phyloP scores from a whole-genome alignment of 2,888 invertebrate species.

The Pandemis cinnamomeana region DNA sequence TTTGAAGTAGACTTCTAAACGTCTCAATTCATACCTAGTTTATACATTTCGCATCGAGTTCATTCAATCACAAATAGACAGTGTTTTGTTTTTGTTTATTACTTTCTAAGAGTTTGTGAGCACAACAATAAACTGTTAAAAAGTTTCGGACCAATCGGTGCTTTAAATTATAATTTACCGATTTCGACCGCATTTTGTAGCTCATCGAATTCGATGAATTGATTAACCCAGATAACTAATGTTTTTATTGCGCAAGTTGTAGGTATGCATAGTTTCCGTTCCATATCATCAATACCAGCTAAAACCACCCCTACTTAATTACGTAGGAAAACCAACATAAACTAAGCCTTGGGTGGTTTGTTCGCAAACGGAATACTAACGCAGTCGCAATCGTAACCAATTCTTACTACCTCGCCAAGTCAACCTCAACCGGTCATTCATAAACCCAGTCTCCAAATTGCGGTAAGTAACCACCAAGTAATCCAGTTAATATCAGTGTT shows the following conservation, averaged over 20 bases:
- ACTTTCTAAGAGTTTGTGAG: background rate
- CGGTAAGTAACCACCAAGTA: slow-evolving; percentile 20
- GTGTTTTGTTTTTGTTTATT: background rate
- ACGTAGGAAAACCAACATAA: background rate
- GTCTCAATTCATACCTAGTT: slow-evolving; percentile 38
- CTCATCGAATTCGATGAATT: slow-evolving; percentile 8
- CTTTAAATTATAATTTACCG: background rate
- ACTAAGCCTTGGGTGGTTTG: background rate
- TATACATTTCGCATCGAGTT: slow-evolving; percentile 6
- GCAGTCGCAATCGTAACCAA: slow-evolving; percentile 8
- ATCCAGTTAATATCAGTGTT: slow-evolving; percentile 28
- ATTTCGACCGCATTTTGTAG: slow-evolving; percentile 12
- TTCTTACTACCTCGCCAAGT: slow-evolving; percentile 20
- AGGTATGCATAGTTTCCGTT: slow-evolving; percentile 5
- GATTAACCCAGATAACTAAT: slow-evolving; percentile 7
- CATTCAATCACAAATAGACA: slow-evolving; percentile 4
- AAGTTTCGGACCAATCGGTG: background rate
- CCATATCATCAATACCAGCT: background rate
- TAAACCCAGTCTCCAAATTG: slow-evolving; percentile 19
- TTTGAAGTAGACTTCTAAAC: slow-evolving; percentile 43
- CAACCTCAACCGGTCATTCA: slow-evolving; percentile 33
- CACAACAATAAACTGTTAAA: background rate
- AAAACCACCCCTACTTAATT: slow-evolving; percentile 16
- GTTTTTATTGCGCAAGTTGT: slow-evolving; percentile 11
- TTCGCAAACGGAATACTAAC: slow-evolving; percentile 7